Percentiles rank a stretch among this genome's conserved stretches.
phyloP scores from a whole-genome alignment of 2,797 vertebrate genomes.

The Intellagama lesueurii region DNA sequence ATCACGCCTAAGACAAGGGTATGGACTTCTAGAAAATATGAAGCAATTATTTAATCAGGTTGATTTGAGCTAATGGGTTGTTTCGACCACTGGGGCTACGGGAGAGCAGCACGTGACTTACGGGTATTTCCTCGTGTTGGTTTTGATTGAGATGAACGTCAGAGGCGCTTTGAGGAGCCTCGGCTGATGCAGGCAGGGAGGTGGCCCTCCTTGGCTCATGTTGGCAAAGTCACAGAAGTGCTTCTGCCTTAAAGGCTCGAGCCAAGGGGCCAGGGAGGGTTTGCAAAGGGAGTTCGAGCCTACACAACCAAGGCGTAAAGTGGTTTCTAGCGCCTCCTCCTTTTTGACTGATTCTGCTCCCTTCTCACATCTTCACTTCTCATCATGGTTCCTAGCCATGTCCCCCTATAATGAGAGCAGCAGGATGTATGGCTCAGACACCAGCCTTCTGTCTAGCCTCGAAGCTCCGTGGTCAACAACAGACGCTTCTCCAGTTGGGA shows the following conservation, averaged over 20 bases:
- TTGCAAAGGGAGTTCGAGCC: not conserved
- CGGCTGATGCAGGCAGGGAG: not conserved
- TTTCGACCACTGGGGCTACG: constrained; percentile 29
- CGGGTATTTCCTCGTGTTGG: not conserved
- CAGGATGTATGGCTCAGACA: too few relatives aligned
- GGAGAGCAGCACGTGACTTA: not conserved
- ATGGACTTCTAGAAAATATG: constrained; percentile 23
- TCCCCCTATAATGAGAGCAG: too few relatives aligned
- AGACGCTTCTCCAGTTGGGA: too few relatives aligned
- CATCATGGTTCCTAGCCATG: too few relatives aligned
- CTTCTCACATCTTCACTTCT: too few relatives aligned
- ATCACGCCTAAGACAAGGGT: constrained; percentile 16
- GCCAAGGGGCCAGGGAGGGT: too few relatives aligned
- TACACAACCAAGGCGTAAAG: too few relatives aligned
- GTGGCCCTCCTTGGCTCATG: too few relatives aligned
- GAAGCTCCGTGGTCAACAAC: too few relatives aligned
- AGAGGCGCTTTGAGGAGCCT: not conserved
- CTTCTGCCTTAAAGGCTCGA: not conserved
- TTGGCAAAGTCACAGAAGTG: not conserved
- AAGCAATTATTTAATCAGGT: constrained; percentile 25
- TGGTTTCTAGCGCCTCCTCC: too few relatives aligned
- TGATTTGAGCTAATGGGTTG: constrained; percentile 38
- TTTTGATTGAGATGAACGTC: not conserved
- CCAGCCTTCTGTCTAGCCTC: too few relatives aligned
- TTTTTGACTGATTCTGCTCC: too few relatives aligned